Base-by-base conservation (phyloP, 2,797 vertebrate species). In the Pangasius djambal region DNA sequence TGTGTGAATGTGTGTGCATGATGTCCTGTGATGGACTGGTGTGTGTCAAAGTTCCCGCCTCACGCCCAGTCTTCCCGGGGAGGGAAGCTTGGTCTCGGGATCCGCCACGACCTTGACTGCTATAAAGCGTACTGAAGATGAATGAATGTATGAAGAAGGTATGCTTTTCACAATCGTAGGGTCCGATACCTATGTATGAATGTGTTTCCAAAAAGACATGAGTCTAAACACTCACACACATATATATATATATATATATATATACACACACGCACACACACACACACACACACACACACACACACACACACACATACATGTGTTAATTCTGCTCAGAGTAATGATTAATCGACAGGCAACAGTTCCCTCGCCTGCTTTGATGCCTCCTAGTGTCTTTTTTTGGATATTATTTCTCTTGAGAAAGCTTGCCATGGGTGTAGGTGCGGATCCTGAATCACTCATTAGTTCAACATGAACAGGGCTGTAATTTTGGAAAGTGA, bases 321-420 rank as follows among this genome's bases (percentile, higher is more conserved):
- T 70, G 34, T 70, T n/a, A 65, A 20, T 83, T 65, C 28, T 50
- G 61, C 63, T 67, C 16, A 31, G 83, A 84, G 59, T 63, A 63
- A 69, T 55, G 74, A 69, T 69, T n/a, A 79, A 88, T 52, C 50
- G 74, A 67, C 75, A 79, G 83, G 83, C 88, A 88, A 85, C 88
- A 88, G 83, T 69, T 88, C 69, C 31, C 48, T 50, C 31, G 67
- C 9, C 81, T 59, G 85, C 88, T 77, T 83, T 77, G 86, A 65
- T 87, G 86, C 86, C 86, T 86, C 85, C 85, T 78, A 63, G 86
- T 87, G 74, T 87, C 86, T 86, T 87, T 77, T 44, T 65, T 74
- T 57, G 81, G 81, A 83, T 86, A 50, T 67, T 22, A 78, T 65
- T 65, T 52, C 57, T 77, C 55, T 50, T 63, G 57, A 77, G 55